Evolutionary conservation across 2,797 vertebrate species (phyloP).

Genomic region (Acanthopagrus latus): DNA sequence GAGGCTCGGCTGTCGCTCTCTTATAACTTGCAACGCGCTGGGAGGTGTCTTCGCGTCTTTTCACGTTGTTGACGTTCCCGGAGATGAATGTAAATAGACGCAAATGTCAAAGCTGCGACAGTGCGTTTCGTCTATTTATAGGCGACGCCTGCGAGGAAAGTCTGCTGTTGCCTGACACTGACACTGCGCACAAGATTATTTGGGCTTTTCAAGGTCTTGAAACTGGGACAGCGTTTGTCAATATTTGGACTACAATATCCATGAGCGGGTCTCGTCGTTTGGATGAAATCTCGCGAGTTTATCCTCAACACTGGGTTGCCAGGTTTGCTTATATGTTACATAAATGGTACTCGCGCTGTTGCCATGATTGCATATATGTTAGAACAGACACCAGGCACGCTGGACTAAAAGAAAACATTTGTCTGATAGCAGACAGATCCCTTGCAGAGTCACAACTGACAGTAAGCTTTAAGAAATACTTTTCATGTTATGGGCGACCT

Average conservation of each 20-base stretch:
- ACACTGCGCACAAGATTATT: constrained; percentile 56
- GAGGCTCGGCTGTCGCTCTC: constrained; percentile 19
- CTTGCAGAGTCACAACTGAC: not conserved
- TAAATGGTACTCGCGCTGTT: not conserved
- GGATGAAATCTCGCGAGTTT: constrained; percentile 70
- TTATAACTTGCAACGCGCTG: constrained; percentile 33
- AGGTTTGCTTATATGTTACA: constrained; percentile 15
- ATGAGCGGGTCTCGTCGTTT: not conserved
- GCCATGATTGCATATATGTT: not conserved
- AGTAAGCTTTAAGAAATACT: not conserved
- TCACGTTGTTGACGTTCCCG: constrained; percentile 39
- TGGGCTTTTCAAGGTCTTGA: constrained; percentile 54
- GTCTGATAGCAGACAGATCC: too few relatives aligned
- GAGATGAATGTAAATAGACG: constrained; percentile 9
- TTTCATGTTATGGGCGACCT: not conserved
- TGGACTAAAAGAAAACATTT: not conserved
- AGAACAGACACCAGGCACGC: not conserved
- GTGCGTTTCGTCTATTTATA: constrained; percentile 30
- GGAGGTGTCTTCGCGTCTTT: constrained; percentile 36
- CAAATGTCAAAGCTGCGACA: constrained; percentile 28
- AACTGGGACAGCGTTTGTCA: constrained; percentile 49
- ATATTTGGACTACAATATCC: constrained; percentile 79
- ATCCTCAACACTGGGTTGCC: constrained; percentile 71
- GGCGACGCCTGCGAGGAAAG: constrained; percentile 8
- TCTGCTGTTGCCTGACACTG: constrained; percentile 18